Percentiles rank a stretch among this genome's conserved stretches.
Conservation (phyloP, 1,140 invertebrate genomes). For the silkworm (Bombyx mori) region DNA sequence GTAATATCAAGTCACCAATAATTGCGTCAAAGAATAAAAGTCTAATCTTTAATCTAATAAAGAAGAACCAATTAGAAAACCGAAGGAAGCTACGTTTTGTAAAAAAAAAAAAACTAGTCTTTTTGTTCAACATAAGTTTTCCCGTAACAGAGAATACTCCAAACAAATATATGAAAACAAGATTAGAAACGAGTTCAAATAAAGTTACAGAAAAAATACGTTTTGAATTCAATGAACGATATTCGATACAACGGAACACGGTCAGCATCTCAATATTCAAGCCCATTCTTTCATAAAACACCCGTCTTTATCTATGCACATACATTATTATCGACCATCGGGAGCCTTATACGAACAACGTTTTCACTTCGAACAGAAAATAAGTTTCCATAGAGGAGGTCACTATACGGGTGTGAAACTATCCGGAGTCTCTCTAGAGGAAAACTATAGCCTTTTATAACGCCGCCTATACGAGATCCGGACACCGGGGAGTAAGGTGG, state of each 20-base stretch:
- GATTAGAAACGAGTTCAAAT: neutral
- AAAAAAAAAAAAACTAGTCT: too few species aligned
- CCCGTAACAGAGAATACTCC: too few species aligned
- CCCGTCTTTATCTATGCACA: slow-evolving; percentile 1
- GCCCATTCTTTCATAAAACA: slow-evolving; percentile 1
- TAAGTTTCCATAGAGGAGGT: slow-evolving; percentile 10
- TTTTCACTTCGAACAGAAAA: slow-evolving; percentile 7
- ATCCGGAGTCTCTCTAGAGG: slow-evolving; percentile 20
- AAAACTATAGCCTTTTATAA: slow-evolving; percentile 22
- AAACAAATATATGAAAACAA: neutral
- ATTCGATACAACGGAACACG: neutral
- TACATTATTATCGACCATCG: slow-evolving; percentile 3
- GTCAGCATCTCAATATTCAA: slow-evolving; percentile 1
- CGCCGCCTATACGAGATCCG: slow-evolving; percentile 8
- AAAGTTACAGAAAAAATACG: neutral
- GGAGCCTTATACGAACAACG: neutral
- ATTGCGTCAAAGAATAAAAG: too few species aligned
- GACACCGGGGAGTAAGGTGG: slow-evolving; percentile 5
- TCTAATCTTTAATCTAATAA: too few species aligned
- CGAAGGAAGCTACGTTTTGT: too few species aligned
- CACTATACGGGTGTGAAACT: slow-evolving; percentile 8
- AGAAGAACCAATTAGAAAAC: too few species aligned
- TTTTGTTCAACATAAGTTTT: too few species aligned
- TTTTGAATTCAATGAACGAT: neutral
- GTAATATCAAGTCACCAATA: too few species aligned